Base-by-base conservation (phyloP, 2,888 invertebrate species). In the Drosophila mimica region DNA sequence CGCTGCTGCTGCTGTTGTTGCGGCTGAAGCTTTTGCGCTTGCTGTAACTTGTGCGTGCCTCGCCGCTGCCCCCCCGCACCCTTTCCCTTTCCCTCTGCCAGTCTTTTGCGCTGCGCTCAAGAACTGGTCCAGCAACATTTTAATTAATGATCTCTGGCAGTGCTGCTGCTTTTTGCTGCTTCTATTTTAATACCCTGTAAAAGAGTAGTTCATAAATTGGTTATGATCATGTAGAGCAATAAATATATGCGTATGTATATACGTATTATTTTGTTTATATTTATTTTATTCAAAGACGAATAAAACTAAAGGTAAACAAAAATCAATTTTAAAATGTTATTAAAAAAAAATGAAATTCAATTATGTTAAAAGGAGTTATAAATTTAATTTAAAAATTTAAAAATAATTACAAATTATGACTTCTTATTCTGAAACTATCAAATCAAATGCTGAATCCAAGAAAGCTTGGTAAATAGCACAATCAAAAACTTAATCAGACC, bases 71-170 rank as follows among this genome's bases (percentile, higher is more conserved):
- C 52, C 52, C 15, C 48, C 28, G 11, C 31, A 2, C 25, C 25
- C 25, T 2, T 25, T 9, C 30, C 54, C 30, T 3, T 3, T n/a
- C 8, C 15, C 20, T 34, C 17, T 6, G 13, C 15, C 28, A 57
- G 59, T 53, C 31, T 38, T 52, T 54, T 75, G 70, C 64, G 15
- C 53, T 78, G 74, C 81, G 76, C 69, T 69, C 63, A 76, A 86
- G 83, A 88, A 88, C 88, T 89, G 88, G 89, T 89, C 88, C 89
- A 83, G 83, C 88, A 85, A 89, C 88, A 85, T 88, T 88, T 89
- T 85, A 85, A 88, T 89, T 89, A 88, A 89, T 89, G 89, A 87
- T 89, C 89, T 89, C 85, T 67, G 66, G 59, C 78, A 74, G 70
- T 62, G 74, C 64, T 6, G n/a, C 33, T 33, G 7, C 20, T 34